Evolutionary conservation across 2,797 vertebrate species (phyloP).

Genomic region (Tenualosa ilisha): DNA sequence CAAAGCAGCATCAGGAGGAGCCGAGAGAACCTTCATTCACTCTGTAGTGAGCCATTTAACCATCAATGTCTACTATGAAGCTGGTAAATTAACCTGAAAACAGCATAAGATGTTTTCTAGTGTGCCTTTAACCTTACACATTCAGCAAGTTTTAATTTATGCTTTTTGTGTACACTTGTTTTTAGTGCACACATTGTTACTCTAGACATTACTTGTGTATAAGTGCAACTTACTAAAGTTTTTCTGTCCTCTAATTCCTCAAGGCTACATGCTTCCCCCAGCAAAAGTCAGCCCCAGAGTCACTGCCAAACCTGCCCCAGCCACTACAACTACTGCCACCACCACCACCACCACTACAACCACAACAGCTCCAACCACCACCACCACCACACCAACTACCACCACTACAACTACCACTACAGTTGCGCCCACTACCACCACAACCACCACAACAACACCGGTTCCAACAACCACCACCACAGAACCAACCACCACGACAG

Average conservation of each 20-base stretch:
- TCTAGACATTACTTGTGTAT: not conserved
- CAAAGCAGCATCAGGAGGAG: too few species aligned
- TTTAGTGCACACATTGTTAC: not conserved
- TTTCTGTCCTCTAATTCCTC: slow-evolving; percentile 22
- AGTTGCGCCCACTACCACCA: slow-evolving; percentile 33
- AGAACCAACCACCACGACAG: not conserved
- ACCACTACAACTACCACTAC: slow-evolving; percentile 25
- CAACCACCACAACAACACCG: slow-evolving; percentile 12
- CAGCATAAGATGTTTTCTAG: too few species aligned
- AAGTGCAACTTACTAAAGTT: not conserved
- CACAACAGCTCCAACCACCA: not conserved
- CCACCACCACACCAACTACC: not conserved
- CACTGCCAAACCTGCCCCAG: slow-evolving; percentile 52
- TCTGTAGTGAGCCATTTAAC: too few species aligned
- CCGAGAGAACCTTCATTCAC: too few species aligned
- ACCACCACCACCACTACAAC: slow-evolving; percentile 25
- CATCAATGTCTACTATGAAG: too few species aligned
- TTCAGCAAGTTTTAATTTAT: not conserved
- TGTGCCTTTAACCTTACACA: too few species aligned
- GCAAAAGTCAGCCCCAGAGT: slow-evolving; percentile 38
- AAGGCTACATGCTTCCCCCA: slow-evolving; percentile 70
- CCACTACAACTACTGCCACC: slow-evolving; percentile 29
- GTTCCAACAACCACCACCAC: not conserved
- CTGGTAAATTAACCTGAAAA: too few species aligned
- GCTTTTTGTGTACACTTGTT: not conserved